Evolutionary conservation across 37 sponge, comb jelly and placozoan genomes (phyloP).

Genomic region (Mnemiopsis leidyi): DNA sequence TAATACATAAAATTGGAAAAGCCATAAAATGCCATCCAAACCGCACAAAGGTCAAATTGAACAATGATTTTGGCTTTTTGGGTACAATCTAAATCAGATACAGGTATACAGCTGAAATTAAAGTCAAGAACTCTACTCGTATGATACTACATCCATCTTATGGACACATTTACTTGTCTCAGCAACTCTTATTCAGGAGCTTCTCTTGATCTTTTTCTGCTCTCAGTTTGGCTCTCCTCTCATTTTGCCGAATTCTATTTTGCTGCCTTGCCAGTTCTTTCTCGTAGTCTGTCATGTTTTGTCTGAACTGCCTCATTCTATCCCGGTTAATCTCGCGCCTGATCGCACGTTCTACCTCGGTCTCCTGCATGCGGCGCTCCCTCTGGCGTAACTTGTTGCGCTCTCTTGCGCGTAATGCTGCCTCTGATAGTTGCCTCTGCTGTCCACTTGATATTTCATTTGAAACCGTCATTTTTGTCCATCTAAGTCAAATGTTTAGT

Average conservation of each 20-base stretch:
- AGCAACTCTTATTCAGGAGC: too few species aligned
- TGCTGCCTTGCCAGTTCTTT: constrained; percentile 7
- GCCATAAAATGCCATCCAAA: too few species aligned
- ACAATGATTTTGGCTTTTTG: too few species aligned
- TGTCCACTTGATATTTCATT: background rate
- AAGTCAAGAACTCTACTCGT: too few species aligned
- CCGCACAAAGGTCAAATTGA: too few species aligned
- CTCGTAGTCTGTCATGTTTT: background rate
- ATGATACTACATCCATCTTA: too few species aligned
- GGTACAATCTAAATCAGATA: too few species aligned
- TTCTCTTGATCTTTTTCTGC: constrained; percentile 24
- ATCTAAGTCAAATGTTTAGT: too few species aligned
- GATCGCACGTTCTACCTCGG: background rate
- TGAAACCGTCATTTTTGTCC: background rate
- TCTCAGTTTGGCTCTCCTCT: background rate
- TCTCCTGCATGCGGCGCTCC: background rate
- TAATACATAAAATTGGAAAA: too few species aligned
- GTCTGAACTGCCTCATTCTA: background rate
- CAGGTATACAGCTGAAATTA: too few species aligned
- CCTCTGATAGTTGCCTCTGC: background rate
- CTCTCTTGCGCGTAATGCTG: background rate
- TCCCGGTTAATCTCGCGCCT: background rate
- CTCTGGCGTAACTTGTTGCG: background rate
- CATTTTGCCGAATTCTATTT: background rate
- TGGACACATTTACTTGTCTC: too few species aligned